Evolutionary conservation across 2,113 vertebrate species (phyloP).

Genomic region (Istiophorus platypterus): DNA sequence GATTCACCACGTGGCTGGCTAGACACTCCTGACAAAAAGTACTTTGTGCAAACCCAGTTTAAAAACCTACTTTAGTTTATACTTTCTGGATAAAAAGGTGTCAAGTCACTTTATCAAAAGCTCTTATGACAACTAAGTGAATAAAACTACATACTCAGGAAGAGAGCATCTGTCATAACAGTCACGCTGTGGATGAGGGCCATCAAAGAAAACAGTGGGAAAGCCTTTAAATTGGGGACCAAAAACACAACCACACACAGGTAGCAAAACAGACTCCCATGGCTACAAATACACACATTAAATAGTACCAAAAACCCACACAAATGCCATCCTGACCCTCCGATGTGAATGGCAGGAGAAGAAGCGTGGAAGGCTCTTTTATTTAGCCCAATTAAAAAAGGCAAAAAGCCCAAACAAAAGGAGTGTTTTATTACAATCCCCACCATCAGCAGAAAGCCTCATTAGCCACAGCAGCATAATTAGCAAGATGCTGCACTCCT

Average conservation of each 20-base stretch:
- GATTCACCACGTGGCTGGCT: slow-evolving; percentile 33
- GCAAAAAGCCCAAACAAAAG: slow-evolving; percentile 81
- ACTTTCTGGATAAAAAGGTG: slow-evolving; percentile 35
- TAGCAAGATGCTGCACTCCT: slow-evolving; percentile 86
- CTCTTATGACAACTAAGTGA: slow-evolving; percentile 42
- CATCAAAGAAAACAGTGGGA: slow-evolving; percentile 53
- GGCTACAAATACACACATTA: slow-evolving; percentile 41
- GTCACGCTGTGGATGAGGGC: slow-evolving; percentile 28
- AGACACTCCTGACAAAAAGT: slow-evolving; percentile 19
- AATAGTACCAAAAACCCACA: slow-evolving; percentile 27
- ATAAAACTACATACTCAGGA: slow-evolving; percentile 31
- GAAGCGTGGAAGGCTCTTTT: slow-evolving; percentile 68
- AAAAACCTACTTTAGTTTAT: slow-evolving; percentile 42
- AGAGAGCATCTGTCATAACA: slow-evolving; percentile 22
- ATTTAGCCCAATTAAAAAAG: slow-evolving; percentile 82
- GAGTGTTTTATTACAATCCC: slow-evolving; percentile 78
- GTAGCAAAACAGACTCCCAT: slow-evolving; percentile 34
- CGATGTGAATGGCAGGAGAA: slow-evolving; percentile 54
- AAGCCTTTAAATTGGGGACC: slow-evolving; percentile 42
- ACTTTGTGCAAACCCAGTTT: slow-evolving; percentile 8
- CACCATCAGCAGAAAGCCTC: slow-evolving; percentile 83
- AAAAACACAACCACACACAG: slow-evolving; percentile 29
- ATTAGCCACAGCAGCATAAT: slow-evolving; percentile 87
- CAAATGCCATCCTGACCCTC: slow-evolving; percentile 43
- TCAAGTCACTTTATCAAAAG: slow-evolving; percentile 38